These are phyloP conservation scores for Carassius gibelio DNA, from an alignment of 2,113 vertebrate genomes.

Conservation along the genomic window DNA sequence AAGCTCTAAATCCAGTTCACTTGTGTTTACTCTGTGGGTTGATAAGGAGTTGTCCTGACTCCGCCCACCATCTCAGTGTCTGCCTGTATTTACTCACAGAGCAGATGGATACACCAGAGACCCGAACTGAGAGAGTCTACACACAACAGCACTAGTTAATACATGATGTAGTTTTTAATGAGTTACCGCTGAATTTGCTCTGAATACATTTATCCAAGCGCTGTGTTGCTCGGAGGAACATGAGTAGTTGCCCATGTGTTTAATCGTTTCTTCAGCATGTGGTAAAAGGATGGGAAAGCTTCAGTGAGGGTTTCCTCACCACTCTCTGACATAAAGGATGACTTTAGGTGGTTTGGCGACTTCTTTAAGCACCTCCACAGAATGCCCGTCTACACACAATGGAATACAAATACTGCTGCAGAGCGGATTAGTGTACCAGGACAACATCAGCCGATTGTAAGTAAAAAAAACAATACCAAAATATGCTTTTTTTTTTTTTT, in stretches of 20 bases:
- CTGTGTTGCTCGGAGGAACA: not conserved
- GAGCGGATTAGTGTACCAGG: not conserved
- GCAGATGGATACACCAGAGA: not conserved
- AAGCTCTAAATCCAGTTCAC: not conserved
- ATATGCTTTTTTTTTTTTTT: too few relatives aligned
- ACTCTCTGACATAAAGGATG: slow-evolving; percentile 6
- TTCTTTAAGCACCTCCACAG: not conserved
- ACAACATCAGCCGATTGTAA: slow-evolving; percentile 27
- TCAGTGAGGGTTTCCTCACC: not conserved
- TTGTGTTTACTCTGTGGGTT: slow-evolving; percentile 13
- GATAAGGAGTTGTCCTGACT: slow-evolving; percentile 23
- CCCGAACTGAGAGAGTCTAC: not conserved
- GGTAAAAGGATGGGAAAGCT: not conserved
- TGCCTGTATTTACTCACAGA: slow-evolving; percentile 8
- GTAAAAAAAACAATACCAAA: not conserved
- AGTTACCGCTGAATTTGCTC: not conserved
- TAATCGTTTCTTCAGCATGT: not conserved
- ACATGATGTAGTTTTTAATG: not conserved
- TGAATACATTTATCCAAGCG: not conserved
- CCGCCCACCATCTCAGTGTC: not conserved
- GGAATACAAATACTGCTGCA: slow-evolving; percentile 23
- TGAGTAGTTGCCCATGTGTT: not conserved
- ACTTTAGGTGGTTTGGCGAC: slow-evolving; percentile 25
- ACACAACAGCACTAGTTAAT: not conserved
- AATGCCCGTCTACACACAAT: not conserved